Evolutionary conservation across 2,888 invertebrate species (phyloP).

Genomic region (Dryobota labecula): DNA sequence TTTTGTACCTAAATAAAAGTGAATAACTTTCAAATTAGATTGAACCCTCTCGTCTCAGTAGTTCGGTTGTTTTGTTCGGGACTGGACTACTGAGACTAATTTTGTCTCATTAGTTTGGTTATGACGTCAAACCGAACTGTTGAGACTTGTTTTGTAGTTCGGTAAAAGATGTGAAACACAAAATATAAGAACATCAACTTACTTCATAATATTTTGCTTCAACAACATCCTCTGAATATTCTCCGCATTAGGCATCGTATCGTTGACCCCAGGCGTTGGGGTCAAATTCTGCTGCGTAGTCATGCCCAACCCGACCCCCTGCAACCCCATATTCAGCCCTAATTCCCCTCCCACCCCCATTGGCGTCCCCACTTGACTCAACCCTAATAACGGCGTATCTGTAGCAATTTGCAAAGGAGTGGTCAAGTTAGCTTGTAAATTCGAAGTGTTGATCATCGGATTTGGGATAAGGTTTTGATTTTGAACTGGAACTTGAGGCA

Average conservation of each 20-base stretch:
- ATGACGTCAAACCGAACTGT: no score
- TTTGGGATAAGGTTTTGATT: slow-evolving; percentile 65
- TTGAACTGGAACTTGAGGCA: slow-evolving; percentile 61
- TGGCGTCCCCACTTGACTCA: slow-evolving; percentile 83
- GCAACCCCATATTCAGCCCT: slow-evolving; percentile 70
- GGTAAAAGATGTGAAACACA: no score
- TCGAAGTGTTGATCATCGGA: slow-evolving; percentile 69
- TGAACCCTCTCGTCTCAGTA: no score
- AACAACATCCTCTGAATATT: slow-evolving; percentile 88
- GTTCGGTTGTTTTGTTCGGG: no score
- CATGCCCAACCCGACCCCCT: slow-evolving; percentile 67
- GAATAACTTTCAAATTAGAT: no score
- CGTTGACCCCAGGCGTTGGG: slow-evolving; percentile 74
- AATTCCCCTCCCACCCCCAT: slow-evolving; percentile 80
- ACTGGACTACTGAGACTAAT: no score
- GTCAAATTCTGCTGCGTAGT: slow-evolving; percentile 73
- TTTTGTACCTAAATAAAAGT: no score
- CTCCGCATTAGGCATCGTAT: slow-evolving; percentile 81
- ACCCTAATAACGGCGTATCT: slow-evolving; percentile 79
- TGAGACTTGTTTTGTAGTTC: no score
- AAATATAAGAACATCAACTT: slow-evolving; percentile 62
- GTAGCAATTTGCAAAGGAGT: slow-evolving; percentile 86
- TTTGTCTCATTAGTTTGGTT: no score
- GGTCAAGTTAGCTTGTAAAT: slow-evolving; percentile 78
- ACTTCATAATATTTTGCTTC: slow-evolving; percentile 89